A percentile compares a stretch with the other conserved stretches of the same genome.
These are phyloP conservation scores for Proteles cristata DNA, from an alignment of 2,113 vertebrate genomes.

Conservation along the genomic window DNA sequence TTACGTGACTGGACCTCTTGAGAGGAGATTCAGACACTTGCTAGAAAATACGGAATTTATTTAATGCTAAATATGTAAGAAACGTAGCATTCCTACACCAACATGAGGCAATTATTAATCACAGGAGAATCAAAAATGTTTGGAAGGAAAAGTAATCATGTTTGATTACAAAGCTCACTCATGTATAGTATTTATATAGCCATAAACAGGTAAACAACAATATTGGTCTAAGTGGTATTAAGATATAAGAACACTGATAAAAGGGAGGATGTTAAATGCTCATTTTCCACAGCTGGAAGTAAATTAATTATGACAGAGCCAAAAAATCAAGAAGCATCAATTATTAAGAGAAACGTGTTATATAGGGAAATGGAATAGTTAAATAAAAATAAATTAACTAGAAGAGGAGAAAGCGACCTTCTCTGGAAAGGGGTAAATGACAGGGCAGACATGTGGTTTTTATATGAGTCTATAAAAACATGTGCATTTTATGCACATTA, in stretches of 20 bases:
- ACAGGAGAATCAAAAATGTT: slow-evolving; percentile 12
- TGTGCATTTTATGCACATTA: not conserved
- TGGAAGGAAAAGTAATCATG: slow-evolving; percentile 23
- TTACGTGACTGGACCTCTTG: not conserved
- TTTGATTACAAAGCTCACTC: slow-evolving; percentile 14
- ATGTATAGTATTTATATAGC: not conserved
- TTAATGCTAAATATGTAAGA: not conserved
- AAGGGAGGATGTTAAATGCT: not conserved
- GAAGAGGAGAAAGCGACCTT: slow-evolving; percentile 41
- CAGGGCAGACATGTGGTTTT: not conserved
- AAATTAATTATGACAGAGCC: slow-evolving; percentile 25
- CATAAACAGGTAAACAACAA: not conserved
- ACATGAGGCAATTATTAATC: slow-evolving; percentile 5
- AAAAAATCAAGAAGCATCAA: slow-evolving; percentile 43
- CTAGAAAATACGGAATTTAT: slow-evolving; percentile 15
- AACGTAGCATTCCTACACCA: not conserved
- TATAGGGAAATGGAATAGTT: slow-evolving; percentile 13
- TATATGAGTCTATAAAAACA: slow-evolving; percentile 18
- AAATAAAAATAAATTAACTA: slow-evolving; percentile 51
- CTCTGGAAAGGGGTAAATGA: not conserved
- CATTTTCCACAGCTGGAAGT: slow-evolving; percentile 30
- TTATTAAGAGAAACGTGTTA: slow-evolving; percentile 37
- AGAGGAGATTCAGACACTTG: slow-evolving; percentile 19
- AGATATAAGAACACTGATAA: slow-evolving; percentile 15
- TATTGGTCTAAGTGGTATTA: slow-evolving; percentile 28